Conservation (phyloP, 37 sponge, comb jelly and placozoan genomes). For the Beroe forskalii region DNA sequence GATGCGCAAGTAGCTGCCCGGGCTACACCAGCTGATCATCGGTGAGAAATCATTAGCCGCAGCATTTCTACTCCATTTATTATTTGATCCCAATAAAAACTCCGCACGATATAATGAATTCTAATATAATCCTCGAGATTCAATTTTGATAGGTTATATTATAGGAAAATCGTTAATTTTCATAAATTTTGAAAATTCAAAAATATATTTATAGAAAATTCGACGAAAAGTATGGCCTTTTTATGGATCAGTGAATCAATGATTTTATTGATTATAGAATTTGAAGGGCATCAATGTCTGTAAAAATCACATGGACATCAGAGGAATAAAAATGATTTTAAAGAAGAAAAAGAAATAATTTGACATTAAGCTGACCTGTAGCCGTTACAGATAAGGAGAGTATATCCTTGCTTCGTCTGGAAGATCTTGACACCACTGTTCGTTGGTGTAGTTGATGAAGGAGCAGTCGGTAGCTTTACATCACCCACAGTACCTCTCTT, state of each 20-base stretch:
- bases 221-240: too few relatives aligned
- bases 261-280: too few relatives aligned
- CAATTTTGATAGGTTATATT: too few relatives aligned
- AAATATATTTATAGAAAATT: too few relatives aligned
- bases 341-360: too few relatives aligned
- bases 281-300: too few relatives aligned
- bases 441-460: background rate
- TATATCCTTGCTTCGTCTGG: slow-evolving; percentile 64
- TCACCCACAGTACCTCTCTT: too few relatives aligned
- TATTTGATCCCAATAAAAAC: background rate
- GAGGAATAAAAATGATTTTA: too few relatives aligned
- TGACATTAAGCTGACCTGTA: slow-evolving; percentile 18
- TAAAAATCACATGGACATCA: too few relatives aligned
- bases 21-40: background rate
- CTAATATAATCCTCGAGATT: background rate
- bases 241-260: too few relatives aligned
- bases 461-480: background rate
- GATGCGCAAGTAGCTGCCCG: background rate
- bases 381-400: slow-evolving; percentile 64
- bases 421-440: slow-evolving; percentile 59
- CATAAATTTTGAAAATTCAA: too few relatives aligned
- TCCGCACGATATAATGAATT: background rate
- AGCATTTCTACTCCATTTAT: background rate
- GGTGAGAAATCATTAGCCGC: background rate
- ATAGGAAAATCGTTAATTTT: too few relatives aligned